Base-by-base conservation (phyloP, 2,797 vertebrate species). In the Sebastiscus albofasciatus region DNA sequence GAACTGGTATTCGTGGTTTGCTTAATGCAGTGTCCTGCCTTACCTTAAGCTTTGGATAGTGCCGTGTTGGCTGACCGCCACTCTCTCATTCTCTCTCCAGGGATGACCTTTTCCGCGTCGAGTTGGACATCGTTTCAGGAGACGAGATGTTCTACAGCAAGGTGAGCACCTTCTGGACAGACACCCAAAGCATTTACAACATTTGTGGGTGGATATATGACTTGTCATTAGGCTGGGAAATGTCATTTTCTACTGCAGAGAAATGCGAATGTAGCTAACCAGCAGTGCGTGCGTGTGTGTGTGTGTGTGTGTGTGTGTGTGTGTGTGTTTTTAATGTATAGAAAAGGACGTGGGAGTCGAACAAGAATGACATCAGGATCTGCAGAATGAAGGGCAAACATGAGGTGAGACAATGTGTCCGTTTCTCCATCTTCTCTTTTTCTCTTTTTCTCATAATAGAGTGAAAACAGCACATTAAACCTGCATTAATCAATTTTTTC, bases 351-450 rank as follows among this genome's bases (percentile, higher is more conserved):
- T 99, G 98, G 98, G 96, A 93, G 83, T 98, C 98, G 0, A 99
- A 98, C 79, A 97, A 97, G 87, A 97, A 97, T 4, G 97, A 99
- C 94, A 99, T 99, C 90, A 95, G 97, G 88, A 97, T 98, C 94
- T 99, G 98, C 90, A 93, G 97, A 71, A 99, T 99, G 98, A 99
- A 98, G 92, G 98, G 98, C 80, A 99, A 99, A 56, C 97, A 97
- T 13, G 97, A 99, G 96, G 98, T 99, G 86, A 79, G 81, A 74
- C 6, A 1, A 6, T 20, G 4, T 14, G 6, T 74, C 10, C 67
- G 6, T 61, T 58, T 74, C 33, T 62, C 20, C 24, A 68, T 62
- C n/a, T 60, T 6, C 7, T 33, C 1, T 54, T 14, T 71, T 22
- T 36, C 60, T 61, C 56, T 16, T 22, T 22, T 20, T 42, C 22